These are phyloP conservation scores for Hypomecis punctinalis DNA, from an alignment of 2,888 invertebrate genomes.

Conservation along the genomic window DNA sequence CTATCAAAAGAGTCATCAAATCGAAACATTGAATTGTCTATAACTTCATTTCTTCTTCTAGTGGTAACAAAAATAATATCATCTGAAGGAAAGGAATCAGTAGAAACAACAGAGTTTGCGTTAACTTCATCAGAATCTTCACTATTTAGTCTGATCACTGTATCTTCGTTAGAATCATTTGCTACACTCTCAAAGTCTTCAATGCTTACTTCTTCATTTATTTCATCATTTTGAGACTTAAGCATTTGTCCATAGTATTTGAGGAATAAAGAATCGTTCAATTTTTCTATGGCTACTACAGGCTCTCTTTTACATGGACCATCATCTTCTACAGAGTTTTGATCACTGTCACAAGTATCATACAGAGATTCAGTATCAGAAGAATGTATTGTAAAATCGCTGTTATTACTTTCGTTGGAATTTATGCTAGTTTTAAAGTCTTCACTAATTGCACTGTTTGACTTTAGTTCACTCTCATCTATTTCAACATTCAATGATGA, in stretches of 20 bases:
- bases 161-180: slow-evolving; percentile 35
- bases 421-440: slow-evolving; percentile 13
- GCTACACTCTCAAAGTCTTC: slow-evolving; percentile 46
- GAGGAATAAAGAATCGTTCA: slow-evolving; percentile 61
- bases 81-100: slow-evolving; percentile 40
- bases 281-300: slow-evolving; percentile 57
- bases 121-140: slow-evolving; percentile 35
- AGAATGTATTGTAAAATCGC: slow-evolving; percentile 29
- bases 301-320: slow-evolving; percentile 46
- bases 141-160: slow-evolving; percentile 33
- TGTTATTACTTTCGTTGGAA: slow-evolving; percentile 26
- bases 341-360: slow-evolving; percentile 71
- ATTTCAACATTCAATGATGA: slow-evolving; percentile 8
- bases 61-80: slow-evolving; percentile 68
- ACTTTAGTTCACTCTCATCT: slow-evolving; percentile 13
- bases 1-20: slow-evolving; percentile 59
- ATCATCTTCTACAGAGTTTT: slow-evolving; percentile 39
- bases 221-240: slow-evolving; percentile 32
- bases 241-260: slow-evolving; percentile 53
- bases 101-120: slow-evolving; percentile 40
- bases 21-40: slow-evolving; percentile 61
- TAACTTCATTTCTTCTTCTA: slow-evolving; percentile 65
- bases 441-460: background rate
- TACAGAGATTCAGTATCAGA: slow-evolving; percentile 61
- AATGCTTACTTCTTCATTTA: slow-evolving; percentile 35